A percentile compares a stretch with the other conserved stretches of the same genome.
Evolutionary conservation across 2,888 invertebrate species (phyloP).

Genomic region (Sinohyriopsis cumingii): DNA sequence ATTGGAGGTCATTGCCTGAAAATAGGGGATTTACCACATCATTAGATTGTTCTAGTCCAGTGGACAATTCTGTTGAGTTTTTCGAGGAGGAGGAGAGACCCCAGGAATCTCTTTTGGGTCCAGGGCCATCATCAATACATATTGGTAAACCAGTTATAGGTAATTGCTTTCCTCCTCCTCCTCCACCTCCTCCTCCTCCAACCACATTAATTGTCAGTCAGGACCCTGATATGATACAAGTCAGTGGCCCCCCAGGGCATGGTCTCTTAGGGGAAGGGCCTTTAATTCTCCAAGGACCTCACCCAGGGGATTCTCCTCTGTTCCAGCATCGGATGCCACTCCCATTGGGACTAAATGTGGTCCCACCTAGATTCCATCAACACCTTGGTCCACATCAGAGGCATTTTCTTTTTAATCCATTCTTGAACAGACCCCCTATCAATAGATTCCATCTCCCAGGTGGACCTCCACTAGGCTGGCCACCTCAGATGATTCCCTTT

Average conservation of each 20-base stretch:
- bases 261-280: constrained; percentile 34
- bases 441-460: constrained; percentile 24
- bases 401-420: constrained; percentile 47
- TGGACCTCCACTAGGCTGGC: constrained; percentile 21
- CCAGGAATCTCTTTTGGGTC: constrained; percentile 13
- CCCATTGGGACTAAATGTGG: constrained; percentile 29
- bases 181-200: constrained; percentile 35
- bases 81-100: too few relatives aligned
- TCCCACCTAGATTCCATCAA: constrained; percentile 39
- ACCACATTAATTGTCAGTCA: constrained; percentile 9
- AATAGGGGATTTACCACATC: too few relatives aligned
- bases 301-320: constrained; percentile 8
- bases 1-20: too few relatives aligned
- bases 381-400: constrained; percentile 43
- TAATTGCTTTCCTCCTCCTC: constrained; percentile 27
- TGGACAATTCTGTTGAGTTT: too few relatives aligned
- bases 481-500: constrained; percentile 20
- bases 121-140: constrained; percentile 18
- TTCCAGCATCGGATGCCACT: constrained; percentile 14
- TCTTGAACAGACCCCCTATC: constrained; percentile 46
- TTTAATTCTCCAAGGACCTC: constrained; percentile 17
- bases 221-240: constrained; percentile 19
- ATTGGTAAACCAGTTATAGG: constrained; percentile 12
- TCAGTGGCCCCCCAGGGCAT: constrained; percentile 28
- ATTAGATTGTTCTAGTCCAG: too few relatives aligned